Base-by-base conservation (phyloP, 2,888 invertebrate species). In the Ectobius pallidus region DNA sequence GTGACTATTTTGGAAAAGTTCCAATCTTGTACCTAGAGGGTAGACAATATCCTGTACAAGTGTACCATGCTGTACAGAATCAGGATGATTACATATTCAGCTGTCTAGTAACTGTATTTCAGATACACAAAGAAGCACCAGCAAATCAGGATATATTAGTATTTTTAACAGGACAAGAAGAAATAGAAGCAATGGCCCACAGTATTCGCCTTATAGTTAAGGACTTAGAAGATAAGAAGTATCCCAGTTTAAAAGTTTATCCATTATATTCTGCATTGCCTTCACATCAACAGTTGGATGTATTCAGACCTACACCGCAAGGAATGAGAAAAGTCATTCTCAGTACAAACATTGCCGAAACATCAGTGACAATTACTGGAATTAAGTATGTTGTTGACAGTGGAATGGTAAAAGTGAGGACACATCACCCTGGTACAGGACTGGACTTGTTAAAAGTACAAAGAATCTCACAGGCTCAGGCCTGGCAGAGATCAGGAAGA, bases 121-220 rank as follows among this genome's bases (percentile, higher is more conserved):
- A 96, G 83, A 91, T 97, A 62, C 97, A 97, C 82, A 88, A 89
- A 73, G 89, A 91, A 79, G 88, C 91, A 63, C 94, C 96, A 7
- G 83, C 92, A 42, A 90, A 92, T 79, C 91, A 96, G 78, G 96
- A 96, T 81, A 93, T 98, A 77, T 85, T 98, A 70, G 93, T 97
- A 46, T 98, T 98, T 84, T 85, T 98, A 72, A 97, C 97, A 63
- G 98, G 98, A 0, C 97, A 97, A 85, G 97, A 98, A 83, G 97
- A 98, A 87, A 97, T 98, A 76, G 97, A 97, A 84, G 87, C 90
- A n/a, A 88, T 92, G 76, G 90, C 90, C 75, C 87, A 89, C 77
- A 92, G 91, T 80, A 92, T 94, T 52, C 87, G 90, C 77, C 87
- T 89, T 79, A 88, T 92, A 76, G 88, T 63, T 58, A 32, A 77